These are phyloP conservation scores for Rhagophthalmus giganteus DNA, from an alignment of 2,888 invertebrate species.

Conservation along the genomic window DNA sequence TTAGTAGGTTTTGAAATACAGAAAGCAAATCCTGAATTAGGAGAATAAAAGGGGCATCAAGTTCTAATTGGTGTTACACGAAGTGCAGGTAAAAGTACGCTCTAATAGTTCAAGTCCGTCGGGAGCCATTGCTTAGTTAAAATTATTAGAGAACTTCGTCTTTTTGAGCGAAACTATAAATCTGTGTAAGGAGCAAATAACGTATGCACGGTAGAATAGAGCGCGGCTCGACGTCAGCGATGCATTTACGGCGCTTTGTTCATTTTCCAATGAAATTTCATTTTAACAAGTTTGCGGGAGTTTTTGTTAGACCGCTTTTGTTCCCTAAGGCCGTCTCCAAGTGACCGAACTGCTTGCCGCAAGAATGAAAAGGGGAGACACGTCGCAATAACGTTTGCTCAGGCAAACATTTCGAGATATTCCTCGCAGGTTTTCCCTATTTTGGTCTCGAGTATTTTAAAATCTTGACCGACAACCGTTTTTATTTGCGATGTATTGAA, in stretches of 20 bases:
- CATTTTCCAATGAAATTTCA: constrained; percentile 39
- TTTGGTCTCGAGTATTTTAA: too few species aligned
- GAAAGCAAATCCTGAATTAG: constrained; percentile 1
- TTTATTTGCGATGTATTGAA: too few species aligned
- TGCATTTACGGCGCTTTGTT: constrained; percentile 38
- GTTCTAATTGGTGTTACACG: constrained; percentile 11
- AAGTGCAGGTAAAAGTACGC: constrained; percentile 25
- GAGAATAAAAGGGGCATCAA: constrained; percentile 1
- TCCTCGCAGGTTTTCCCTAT: constrained; percentile 1
- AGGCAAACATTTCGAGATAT: constrained; percentile 4
- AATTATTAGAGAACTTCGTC: constrained; percentile 31
- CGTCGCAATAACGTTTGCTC: constrained; percentile 12
- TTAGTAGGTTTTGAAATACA: not conserved
- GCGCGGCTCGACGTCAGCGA: constrained; percentile 31
- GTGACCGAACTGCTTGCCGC: constrained; percentile 21
- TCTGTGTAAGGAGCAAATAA: constrained; percentile 32
- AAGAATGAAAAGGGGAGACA: constrained; percentile 14
- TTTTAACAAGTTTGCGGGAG: constrained; percentile 34
- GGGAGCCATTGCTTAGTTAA: constrained; percentile 31
- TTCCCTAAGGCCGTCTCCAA: constrained; percentile 25
- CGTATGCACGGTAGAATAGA: constrained; percentile 34
- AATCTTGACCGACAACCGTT: too few species aligned
- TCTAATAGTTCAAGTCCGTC: constrained; percentile 28
- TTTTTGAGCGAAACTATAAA: constrained; percentile 28
- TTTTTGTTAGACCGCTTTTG: constrained; percentile 30